Evolutionary conservation across 2,888 invertebrate genomes (phyloP), one percentile per base, ranked within the genome.

Genomic region (Helleia helle): DNA sequence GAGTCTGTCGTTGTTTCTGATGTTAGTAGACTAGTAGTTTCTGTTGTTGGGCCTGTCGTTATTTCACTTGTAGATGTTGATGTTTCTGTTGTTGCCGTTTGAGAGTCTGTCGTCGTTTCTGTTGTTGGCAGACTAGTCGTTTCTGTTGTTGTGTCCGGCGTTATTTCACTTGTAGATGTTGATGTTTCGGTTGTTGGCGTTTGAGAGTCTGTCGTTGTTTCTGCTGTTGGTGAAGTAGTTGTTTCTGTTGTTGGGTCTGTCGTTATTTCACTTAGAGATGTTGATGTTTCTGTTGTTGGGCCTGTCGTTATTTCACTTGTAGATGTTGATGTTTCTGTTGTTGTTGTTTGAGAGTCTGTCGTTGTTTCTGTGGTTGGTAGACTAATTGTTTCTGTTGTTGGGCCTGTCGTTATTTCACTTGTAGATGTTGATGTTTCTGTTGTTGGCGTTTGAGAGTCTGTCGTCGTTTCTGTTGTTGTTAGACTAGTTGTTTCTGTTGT

Each of bases 161-260:
- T 14, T 1, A 5, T 14, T 34, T 34, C 24, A 1, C 27, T 37
- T 2, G 39, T 24, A 14, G 25, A 25, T 28, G n/a, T n/a, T n/a
- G n/a, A n/a, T n/a, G n/a, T n/a, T n/a, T 38, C 28, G 18, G 43
- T 36, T 27, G 36, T 37, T 4, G 18, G n/a, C n/a, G 13, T 0
- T 26, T 8, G 6, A 40, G 34, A 8, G 17, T 36, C 38, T 8
- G 13, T 41, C 5, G 43, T 40, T 11, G 31, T n/a, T n/a, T n/a
- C n/a, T n/a, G n/a, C n/a, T n/a, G n/a, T 36, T n/a, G 40, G 26
- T 30, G 15, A 37, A 17, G 12, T 15, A 6, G 47, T 31, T 13
- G 38, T 40, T 15, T 38, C 38, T 8, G 39, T 44, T 2, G 43
- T 41, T 9, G 9, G 14, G 14, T 50, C 43, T 1, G 46, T 24